Evolutionary conservation across 1,140 invertebrate species (phyloP), one percentile per base, ranked within the genome.

Genomic region (Drosophila littoralis): DNA sequence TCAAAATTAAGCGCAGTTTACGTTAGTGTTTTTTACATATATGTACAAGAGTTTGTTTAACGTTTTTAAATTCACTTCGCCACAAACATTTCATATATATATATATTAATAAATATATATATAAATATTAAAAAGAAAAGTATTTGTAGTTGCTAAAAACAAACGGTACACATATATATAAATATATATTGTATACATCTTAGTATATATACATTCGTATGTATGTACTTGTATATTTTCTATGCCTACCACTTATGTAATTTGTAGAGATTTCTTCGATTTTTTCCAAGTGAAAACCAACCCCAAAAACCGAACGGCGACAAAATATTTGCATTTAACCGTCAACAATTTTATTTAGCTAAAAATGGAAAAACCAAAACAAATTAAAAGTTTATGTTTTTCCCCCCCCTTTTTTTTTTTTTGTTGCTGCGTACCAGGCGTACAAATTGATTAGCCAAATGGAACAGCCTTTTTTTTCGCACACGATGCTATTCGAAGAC

Each of bases 151-250:
- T 88, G 79, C 83, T 88, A 88, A 86, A 84, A 66, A 28, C 22
- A 80, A 85, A 67, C 52, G 75, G 79, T 68, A 79, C 75, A 68
- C 67, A 70, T 69, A 78, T 75, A 65, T 71, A 77, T 78, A 67
- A 69, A 73, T 59, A 74, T 66, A 81, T 75, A 76, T 72, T 76
- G 69, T 77, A 79, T 66, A 77, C 60, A 76, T 63, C 73, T 85
- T 88, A 71, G 81, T 86, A 88, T 82, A 85, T 81, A 86, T 79
- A 68, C 61, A 82, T 82, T 79, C 76, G 73, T 82, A 88, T 83
- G 84, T 89, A 88, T 83, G 83, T 89, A 89, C 74, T 89, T 89
- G 84, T 89, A 89, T 89, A 89, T 89, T 89, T 89, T 89, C 80
- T 89, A 89, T 89, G 84, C 84, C 84, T 89, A 89, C 79, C 83